Evolutionary conservation across 1,140 invertebrate species (phyloP), one percentile per base, ranked within the genome.

Genomic region (Drosophila melanica): DNA sequence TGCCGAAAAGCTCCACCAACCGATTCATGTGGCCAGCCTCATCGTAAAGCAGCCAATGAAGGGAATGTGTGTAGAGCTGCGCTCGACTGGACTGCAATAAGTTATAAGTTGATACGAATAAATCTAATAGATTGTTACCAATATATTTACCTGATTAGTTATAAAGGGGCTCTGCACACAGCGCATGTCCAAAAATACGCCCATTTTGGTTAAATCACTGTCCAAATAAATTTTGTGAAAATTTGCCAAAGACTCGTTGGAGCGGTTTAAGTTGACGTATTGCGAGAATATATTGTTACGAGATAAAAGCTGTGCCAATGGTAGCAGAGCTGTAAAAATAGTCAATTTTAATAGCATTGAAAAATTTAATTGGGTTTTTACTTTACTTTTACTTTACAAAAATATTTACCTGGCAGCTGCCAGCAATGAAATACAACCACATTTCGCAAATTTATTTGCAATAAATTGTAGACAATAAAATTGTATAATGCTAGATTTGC

Each of bases 21-120:
- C 64, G 59, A 14, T 16, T 57, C 8, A 86, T 27, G 45, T 91
- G 78, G 0, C 71, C 70, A 4, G 9, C 0, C 5, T 74, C 48
- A 30, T 91, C 90, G 33, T 82, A 91, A 7, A 91, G 68, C 8
- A 91, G 45, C 90, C 90, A 91, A 27, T 89, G 76, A 35, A 64
- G 77, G 14, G 73, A 68, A 6, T 85, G 53, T 6, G 74, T 85
- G 27, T 72, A 91, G 0, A 85, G 51, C 18, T 77, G 77, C 2
- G 70, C 53, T 0, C 20, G 50, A 69, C 82, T 90, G 0, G 80
- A 79, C 90, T 91, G 23, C 8, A 27, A 6, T 1, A 8, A 39
- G 9, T 1, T 10, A 1, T 18, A 1, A 23, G 5, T 20, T 20
- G 30, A 10, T 11, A 42, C 0, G n/a, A 23, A 35, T 45, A 30